phyloP scores from a whole-genome alignment of 2,113 vertebrate species.

The Prunella himalayana region DNA sequence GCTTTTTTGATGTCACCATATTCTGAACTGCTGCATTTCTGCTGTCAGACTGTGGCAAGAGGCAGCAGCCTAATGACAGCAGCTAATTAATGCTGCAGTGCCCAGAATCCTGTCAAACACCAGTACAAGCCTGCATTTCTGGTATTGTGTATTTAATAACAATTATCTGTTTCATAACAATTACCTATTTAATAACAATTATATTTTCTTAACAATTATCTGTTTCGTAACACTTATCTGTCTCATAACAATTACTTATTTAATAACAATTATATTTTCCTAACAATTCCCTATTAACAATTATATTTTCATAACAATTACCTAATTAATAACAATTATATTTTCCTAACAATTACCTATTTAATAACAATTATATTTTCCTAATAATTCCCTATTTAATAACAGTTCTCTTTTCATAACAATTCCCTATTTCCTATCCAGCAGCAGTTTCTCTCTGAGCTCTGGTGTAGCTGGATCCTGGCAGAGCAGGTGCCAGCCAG shows the following conservation, averaged over 20 bases:
- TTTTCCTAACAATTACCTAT: not conserved
- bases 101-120: not conserved
- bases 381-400: too few species aligned
- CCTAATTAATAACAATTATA: not conserved
- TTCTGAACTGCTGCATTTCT: not conserved
- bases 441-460: not conserved
- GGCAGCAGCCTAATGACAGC: not conserved
- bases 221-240: too few species aligned
- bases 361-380: not conserved
- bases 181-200: not conserved
- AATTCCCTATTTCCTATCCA: rapidly evolving
- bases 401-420: not conserved
- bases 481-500: not conserved
- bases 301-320: too few species aligned
- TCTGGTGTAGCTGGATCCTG: not conserved
- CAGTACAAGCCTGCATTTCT: not conserved
- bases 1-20: not conserved
- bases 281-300: not conserved
- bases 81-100: not conserved
- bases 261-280: not conserved
- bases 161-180: not conserved
- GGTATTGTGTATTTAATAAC: not conserved
- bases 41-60: not conserved
- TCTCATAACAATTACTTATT: too few species aligned
- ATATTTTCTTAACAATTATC: not conserved